Percentiles rank a stretch among this genome's conserved stretches.
Conservation (phyloP, 2,797 vertebrate genomes). For the Leptatherina wallacei region DNA sequence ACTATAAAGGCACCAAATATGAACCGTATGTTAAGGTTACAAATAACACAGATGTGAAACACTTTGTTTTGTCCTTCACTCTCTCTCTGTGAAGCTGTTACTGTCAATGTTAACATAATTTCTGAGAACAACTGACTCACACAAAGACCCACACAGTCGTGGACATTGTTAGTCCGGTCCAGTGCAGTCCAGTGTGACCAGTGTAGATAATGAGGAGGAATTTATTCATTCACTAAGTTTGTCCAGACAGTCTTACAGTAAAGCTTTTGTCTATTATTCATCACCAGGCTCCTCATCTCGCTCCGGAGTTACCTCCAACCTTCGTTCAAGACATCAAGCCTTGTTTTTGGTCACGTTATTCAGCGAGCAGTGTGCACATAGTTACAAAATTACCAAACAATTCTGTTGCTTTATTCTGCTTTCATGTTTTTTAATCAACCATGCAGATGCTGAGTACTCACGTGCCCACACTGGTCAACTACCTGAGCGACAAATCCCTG, state of each 20-base stretch:
- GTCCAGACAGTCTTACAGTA: constrained; percentile 35
- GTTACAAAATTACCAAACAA: neutral
- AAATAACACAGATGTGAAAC: neutral
- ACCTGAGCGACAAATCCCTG: constrained; percentile 83
- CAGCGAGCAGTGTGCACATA: neutral
- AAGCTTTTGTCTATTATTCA: constrained; percentile 49
- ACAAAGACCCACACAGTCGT: constrained; percentile 7
- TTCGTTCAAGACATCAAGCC: constrained; percentile 27
- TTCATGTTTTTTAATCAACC: constrained; percentile 11
- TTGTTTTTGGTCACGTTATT: constrained; percentile 5
- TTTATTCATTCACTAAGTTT: constrained; percentile 23
- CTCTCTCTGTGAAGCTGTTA: constrained; percentile 5
- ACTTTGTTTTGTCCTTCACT: neutral
- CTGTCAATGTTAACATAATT: constrained; percentile 27
- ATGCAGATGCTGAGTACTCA: constrained; percentile 87
- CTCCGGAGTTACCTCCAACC: constrained; percentile 28
- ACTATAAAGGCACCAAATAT: no score
- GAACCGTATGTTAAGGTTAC: no score
- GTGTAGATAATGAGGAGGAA: constrained; percentile 54
- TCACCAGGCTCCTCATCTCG: constrained; percentile 22
- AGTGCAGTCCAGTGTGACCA: constrained; percentile 27
- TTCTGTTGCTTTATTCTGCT: neutral
- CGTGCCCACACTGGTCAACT: constrained; percentile 83
- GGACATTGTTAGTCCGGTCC: constrained; percentile 28
- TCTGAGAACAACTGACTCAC: constrained; percentile 42